These are phyloP conservation scores for Osmerus mordax DNA, from an alignment of 2,113 vertebrate species.

Conservation along the genomic window DNA sequence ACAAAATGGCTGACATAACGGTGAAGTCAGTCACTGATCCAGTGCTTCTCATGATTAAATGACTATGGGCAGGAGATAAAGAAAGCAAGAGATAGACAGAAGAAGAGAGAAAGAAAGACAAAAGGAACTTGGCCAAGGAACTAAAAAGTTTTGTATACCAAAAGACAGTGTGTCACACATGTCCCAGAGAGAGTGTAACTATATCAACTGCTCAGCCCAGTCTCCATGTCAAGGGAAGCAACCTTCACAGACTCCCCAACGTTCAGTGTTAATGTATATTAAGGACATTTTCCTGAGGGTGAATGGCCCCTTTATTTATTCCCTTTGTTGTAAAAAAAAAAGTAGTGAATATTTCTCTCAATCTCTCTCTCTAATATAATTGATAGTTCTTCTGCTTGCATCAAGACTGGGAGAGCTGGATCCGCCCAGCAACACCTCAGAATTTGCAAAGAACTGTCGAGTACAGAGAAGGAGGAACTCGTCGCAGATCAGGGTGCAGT, in stretches of 20 bases:
- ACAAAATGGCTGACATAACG: conserved; percentile 12
- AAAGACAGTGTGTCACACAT: conserved; percentile 43
- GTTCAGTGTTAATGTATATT: conserved; percentile 61
- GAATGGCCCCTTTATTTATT: conserved; percentile 58
- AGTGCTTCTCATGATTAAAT: conserved; percentile 21
- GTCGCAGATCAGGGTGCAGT: too few species aligned
- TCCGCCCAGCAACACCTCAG: too few species aligned
- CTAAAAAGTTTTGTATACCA: conserved; percentile 40
- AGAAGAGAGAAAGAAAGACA: conserved; percentile 2
- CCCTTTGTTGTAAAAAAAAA: conserved; percentile 60
- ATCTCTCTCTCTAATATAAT: conserved; percentile 32
- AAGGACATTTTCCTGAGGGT: conserved; percentile 61
- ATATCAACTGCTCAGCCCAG: conserved; percentile 45
- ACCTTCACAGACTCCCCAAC: conserved; percentile 50
- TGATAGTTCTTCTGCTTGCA: conserved; percentile 32
- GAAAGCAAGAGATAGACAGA: too few species aligned
- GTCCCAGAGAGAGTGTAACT: conserved; percentile 40
- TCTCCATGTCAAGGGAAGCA: conserved; percentile 45
- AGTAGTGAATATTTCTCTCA: background rate
- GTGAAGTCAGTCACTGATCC: conserved; percentile 2
- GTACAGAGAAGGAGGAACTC: too few species aligned
- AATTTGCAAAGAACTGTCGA: too few species aligned
- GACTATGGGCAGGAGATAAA: too few species aligned
- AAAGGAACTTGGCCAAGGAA: conserved; percentile 2
- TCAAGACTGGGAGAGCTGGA: conserved; percentile 3